Evolutionary conservation across 2,888 invertebrate species (phyloP).

Genomic region (Stegophylla sp.): DNA sequence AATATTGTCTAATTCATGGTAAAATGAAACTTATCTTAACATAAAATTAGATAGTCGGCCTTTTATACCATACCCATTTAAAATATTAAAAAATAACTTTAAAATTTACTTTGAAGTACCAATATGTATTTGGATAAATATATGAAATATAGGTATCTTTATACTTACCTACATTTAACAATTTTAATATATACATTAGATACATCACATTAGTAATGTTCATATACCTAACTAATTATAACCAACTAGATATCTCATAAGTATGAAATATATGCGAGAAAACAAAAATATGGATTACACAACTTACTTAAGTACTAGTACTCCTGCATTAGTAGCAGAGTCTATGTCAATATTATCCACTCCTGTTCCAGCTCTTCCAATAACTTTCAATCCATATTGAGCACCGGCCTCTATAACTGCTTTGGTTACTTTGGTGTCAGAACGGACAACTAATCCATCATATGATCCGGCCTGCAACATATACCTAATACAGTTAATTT

Average conservation of each 20-base stretch:
- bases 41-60: not conserved
- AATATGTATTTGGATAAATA: too few species aligned
- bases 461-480: slow-evolving; percentile 65
- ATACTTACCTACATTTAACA: too few species aligned
- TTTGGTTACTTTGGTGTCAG: slow-evolving; percentile 88
- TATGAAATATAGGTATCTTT: too few species aligned
- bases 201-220: too few species aligned
- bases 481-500: slow-evolving; percentile 13
- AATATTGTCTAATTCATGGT: not conserved
- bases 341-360: slow-evolving; percentile 95
- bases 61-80: too few species aligned
- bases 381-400: slow-evolving; percentile 74
- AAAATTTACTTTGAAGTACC: too few species aligned
- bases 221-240: too few species aligned
- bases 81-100: too few species aligned
- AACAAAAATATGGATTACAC: not conserved
- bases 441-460: slow-evolving; percentile 90
- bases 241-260: too few species aligned
- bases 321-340: slow-evolving; percentile 82
- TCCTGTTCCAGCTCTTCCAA: slow-evolving; percentile 97
- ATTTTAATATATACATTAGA: too few species aligned
- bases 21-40: not conserved
- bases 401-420: slow-evolving; percentile 80
- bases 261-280: too few species aligned
- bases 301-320: slow-evolving; percentile 92